phyloP scores from a whole-genome alignment of 2,113 vertebrate species.

The Archocentrus centrarchus region DNA sequence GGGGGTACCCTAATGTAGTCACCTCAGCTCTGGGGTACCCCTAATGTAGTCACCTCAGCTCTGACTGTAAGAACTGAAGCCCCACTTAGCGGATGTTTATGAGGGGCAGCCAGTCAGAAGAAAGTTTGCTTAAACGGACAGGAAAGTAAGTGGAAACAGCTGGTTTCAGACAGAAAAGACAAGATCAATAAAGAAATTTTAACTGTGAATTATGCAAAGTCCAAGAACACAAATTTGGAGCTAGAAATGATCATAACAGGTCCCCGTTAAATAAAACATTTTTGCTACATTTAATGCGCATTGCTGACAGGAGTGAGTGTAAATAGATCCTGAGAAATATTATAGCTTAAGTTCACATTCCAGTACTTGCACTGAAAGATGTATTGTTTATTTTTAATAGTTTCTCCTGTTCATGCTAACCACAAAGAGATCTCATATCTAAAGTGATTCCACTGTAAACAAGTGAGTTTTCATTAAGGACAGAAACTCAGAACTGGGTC shows the following conservation, averaged over 20 bases:
- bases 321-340: neutral
- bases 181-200: neutral
- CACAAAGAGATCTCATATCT: neutral
- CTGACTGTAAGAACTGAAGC: neutral
- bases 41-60: neutral
- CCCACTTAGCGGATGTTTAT: neutral
- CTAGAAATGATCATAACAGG: neutral
- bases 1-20: neutral
- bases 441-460: neutral
- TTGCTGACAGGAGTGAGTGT: neutral
- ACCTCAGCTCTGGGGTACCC: neutral
- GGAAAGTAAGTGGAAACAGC: neutral
- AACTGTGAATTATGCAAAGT: neutral
- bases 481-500: neutral
- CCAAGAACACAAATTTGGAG: constrained; percentile 1
- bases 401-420: neutral
- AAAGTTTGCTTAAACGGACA: neutral
- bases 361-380: neutral
- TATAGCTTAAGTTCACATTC: neutral
- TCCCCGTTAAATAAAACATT: neutral
- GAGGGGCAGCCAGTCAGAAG: neutral
- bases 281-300: neutral
- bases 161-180: neutral
- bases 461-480: constrained; percentile 1
- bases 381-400: neutral